phyloP scores from a whole-genome alignment of 2,888 invertebrate genomes.

The Brachyptera risi region DNA sequence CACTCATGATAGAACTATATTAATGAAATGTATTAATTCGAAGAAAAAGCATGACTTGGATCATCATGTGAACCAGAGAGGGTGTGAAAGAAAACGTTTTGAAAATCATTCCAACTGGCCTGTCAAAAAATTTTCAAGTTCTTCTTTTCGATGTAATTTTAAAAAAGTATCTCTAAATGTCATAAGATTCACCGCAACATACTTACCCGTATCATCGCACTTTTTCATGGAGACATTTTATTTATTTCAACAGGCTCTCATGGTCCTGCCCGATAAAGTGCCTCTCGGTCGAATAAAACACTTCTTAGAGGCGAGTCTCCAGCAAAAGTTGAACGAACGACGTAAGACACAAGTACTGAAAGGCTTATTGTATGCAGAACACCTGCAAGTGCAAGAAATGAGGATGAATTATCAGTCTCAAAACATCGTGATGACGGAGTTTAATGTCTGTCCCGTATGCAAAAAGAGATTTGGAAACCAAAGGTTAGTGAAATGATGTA shows the following conservation, averaged over 20 bases:
- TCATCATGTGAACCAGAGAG: too few relatives aligned
- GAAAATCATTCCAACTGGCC: too few relatives aligned
- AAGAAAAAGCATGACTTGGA: too few relatives aligned
- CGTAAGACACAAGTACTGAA: slow-evolving; percentile 74
- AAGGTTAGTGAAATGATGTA: slow-evolving; percentile 59
- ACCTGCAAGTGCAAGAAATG: slow-evolving; percentile 75
- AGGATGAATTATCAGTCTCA: slow-evolving; percentile 77
- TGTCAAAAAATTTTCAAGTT: too few relatives aligned
- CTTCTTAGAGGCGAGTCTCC: slow-evolving; percentile 75
- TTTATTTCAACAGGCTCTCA: slow-evolving; percentile 68
- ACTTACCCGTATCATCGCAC: too few relatives aligned
- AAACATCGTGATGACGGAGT: slow-evolving; percentile 78
- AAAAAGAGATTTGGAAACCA: slow-evolving; percentile 90
- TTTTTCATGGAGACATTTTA: too few relatives aligned
- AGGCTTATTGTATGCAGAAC: slow-evolving; percentile 79
- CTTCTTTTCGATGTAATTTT: too few relatives aligned
- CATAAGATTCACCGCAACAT: too few relatives aligned
- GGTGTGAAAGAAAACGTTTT: too few relatives aligned
- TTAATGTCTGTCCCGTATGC: slow-evolving; percentile 86
- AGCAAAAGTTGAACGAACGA: slow-evolving; percentile 67
- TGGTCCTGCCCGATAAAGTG: slow-evolving; percentile 76
- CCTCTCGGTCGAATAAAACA: slow-evolving; percentile 70
- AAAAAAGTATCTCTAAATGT: too few relatives aligned
- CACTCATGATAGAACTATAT: too few relatives aligned
- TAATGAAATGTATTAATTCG: too few relatives aligned